phyloP scores from a whole-genome alignment of 2,113 vertebrate genomes.

The Actinemys pallida region DNA sequence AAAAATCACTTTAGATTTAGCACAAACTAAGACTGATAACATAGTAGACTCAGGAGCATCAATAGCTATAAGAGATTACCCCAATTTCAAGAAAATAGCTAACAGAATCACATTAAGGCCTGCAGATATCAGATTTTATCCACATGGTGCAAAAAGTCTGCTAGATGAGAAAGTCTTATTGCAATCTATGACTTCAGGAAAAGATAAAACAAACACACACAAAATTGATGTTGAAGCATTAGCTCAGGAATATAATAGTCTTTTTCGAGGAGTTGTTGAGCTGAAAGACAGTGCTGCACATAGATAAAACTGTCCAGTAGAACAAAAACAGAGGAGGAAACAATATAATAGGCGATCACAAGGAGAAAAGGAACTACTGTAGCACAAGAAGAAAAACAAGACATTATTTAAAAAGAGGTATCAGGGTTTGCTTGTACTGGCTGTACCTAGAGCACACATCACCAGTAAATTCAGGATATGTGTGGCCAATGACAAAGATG shows the following conservation, averaged over 20 bases:
- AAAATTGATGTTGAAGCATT: background rate
- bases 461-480: background rate
- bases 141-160: background rate
- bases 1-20: background rate
- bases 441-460: background rate
- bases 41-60: background rate
- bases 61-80: background rate
- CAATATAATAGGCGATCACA: background rate
- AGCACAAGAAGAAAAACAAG: background rate
- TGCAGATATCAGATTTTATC: slow-evolving; percentile 25
- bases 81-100: background rate
- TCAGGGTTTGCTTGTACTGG: background rate
- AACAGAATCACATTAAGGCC: background rate
- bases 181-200: slow-evolving; percentile 36
- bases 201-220: background rate
- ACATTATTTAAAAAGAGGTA: background rate
- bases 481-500: background rate
- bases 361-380: background rate
- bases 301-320: background rate
- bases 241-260: slow-evolving; percentile 35
- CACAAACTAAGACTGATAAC: background rate
- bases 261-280: slow-evolving; percentile 15
- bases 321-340: background rate
- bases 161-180: background rate
- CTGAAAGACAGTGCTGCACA: background rate